Evolutionary conservation across 2,888 invertebrate genomes (phyloP).

Genomic region (Pristionchus japonicus): DNA sequence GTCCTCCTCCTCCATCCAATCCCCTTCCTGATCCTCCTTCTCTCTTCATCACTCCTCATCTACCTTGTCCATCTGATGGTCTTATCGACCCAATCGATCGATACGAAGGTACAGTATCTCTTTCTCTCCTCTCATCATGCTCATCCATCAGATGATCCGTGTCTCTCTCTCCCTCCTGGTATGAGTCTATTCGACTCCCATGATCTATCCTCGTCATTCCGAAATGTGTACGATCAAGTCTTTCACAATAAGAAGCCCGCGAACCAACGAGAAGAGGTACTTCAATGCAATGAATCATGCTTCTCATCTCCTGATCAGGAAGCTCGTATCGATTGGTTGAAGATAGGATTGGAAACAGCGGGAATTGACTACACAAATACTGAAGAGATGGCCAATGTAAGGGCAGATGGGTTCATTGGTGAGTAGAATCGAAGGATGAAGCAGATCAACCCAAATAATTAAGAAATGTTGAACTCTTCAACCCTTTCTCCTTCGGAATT

Average conservation of each 20-base stretch:
- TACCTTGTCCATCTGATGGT: neutral
- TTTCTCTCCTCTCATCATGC: neutral
- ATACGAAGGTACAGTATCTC: neutral
- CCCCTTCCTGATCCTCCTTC: neutral
- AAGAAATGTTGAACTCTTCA: neutral
- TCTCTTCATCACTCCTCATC: neutral
- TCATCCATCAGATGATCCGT: slow-evolving; percentile 27
- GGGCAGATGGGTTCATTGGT: slow-evolving; percentile 57
- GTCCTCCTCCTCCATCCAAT: neutral
- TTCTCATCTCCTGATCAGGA: slow-evolving; percentile 49
- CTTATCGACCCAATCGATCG: neutral
- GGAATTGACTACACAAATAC: slow-evolving; percentile 60
- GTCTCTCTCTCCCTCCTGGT: slow-evolving; percentile 26
- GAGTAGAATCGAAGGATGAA: neutral
- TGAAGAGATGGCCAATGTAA: slow-evolving; percentile 55
- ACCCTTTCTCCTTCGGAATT: neutral
- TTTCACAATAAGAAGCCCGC: slow-evolving; percentile 52
- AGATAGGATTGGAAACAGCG: slow-evolving; percentile 61
- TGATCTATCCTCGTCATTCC: slow-evolving; percentile 61
- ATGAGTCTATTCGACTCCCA: slow-evolving; percentile 58
- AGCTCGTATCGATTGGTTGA: slow-evolving; percentile 62
- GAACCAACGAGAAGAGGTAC: slow-evolving; percentile 50
- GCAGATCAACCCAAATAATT: neutral
- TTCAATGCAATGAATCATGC: neutral
- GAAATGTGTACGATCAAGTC: slow-evolving; percentile 61